phyloP scores from a whole-genome alignment of 2,797 vertebrate genomes.

The Epinephelus awoara region DNA sequence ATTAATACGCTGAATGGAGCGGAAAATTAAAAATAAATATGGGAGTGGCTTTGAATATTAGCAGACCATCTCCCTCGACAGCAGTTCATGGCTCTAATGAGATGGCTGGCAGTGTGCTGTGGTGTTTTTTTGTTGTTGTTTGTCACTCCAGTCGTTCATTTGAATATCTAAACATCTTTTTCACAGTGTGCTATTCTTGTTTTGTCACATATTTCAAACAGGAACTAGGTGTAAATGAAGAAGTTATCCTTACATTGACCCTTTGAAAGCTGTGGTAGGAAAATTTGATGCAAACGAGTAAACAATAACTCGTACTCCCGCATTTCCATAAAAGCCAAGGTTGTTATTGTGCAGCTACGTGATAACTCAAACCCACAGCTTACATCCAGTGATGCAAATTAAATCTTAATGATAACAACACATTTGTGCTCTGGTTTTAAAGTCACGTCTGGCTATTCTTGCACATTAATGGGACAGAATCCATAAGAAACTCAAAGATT shows the following conservation, averaged over 20 bases:
- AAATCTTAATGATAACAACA: no score
- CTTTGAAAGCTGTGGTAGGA: background rate
- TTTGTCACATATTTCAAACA: background rate
- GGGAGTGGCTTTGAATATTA: conserved; percentile 13
- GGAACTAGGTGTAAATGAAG: background rate
- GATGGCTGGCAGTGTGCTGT: background rate
- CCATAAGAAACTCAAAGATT: no score
- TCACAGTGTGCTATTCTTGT: background rate
- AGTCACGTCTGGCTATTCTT: no score
- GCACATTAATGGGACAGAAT: no score
- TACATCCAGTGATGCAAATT: no score
- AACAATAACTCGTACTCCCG: background rate
- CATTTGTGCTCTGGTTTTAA: no score
- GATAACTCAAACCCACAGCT: no score
- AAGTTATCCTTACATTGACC: no score
- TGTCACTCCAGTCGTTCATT: background rate
- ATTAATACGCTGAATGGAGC: conserved; percentile 10
- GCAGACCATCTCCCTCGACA: background rate
- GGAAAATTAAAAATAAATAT: conserved; percentile 13
- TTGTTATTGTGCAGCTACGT: background rate
- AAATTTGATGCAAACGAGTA: background rate
- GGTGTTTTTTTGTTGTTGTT: background rate
- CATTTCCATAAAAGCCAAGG: background rate
- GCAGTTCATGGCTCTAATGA: background rate
- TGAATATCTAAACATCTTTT: background rate